These are phyloP conservation scores for Leptoteleia sp. DNA, from an alignment of 1,140 invertebrate species.

Conservation along the genomic window DNA sequence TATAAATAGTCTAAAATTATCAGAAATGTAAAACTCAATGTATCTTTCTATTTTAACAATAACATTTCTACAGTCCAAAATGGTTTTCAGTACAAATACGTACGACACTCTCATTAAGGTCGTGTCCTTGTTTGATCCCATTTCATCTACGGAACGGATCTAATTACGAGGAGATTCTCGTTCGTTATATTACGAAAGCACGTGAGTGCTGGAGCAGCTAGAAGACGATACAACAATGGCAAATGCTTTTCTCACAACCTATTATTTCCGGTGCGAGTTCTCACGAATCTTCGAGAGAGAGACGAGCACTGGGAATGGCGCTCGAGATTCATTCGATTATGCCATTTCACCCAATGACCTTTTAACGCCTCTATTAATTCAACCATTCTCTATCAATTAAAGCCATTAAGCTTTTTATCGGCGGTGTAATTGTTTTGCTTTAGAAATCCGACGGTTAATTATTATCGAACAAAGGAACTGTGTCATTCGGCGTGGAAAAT, in stretches of 20 bases:
- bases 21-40: too few relatives aligned
- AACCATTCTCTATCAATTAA: conserved; percentile 58
- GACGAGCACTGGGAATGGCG: conserved; percentile 43
- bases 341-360: conserved; percentile 64
- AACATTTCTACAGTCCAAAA: too few relatives aligned
- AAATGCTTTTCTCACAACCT: conserved; percentile 69
- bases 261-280: conserved; percentile 60
- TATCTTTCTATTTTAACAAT: too few relatives aligned
- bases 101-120: conserved; percentile 74
- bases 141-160: conserved; percentile 70
- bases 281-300: conserved; percentile 58
- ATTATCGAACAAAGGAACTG: conserved; percentile 13
- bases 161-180: conserved; percentile 72
- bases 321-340: conserved; percentile 65
- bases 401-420: conserved; percentile 31
- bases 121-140: conserved; percentile 77
- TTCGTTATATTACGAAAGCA: conserved; percentile 60
- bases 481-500: not conserved
- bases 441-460: conserved; percentile 15
- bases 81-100: conserved; percentile 5
- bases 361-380: conserved; percentile 56
- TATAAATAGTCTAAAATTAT: too few relatives aligned
- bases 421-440: conserved; percentile 27
- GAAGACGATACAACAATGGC: conserved; percentile 51
- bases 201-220: conserved; percentile 24